Conservation (phyloP, 2,797 vertebrate species). For the Semotilus atromaculatus region DNA sequence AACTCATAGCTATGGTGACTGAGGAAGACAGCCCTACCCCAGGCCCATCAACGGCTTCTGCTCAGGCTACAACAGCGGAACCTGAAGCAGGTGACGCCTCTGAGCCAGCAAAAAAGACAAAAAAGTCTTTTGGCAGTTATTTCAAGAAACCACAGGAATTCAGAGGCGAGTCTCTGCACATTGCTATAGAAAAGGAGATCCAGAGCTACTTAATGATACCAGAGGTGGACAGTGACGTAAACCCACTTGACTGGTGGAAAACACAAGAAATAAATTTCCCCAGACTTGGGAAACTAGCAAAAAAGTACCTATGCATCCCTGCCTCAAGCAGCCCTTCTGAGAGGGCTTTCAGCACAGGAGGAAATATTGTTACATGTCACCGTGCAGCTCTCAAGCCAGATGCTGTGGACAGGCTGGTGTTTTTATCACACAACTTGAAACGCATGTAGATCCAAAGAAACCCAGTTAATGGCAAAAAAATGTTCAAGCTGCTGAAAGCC, state of each 20-base stretch:
- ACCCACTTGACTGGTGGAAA: too few relatives aligned
- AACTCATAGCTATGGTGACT: too few relatives aligned
- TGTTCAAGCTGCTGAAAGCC: background rate
- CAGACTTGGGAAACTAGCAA: background rate
- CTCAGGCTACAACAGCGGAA: too few relatives aligned
- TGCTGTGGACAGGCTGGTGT: too few relatives aligned
- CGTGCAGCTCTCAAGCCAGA: background rate
- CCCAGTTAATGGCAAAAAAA: background rate
- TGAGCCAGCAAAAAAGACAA: background rate
- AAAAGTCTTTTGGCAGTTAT: background rate
- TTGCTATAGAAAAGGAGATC: constrained; percentile 15
- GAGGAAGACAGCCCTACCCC: too few relatives aligned
- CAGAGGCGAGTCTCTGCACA: background rate
- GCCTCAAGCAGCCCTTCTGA: background rate
- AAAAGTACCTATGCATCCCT: background rate
- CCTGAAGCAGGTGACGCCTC: too few relatives aligned
- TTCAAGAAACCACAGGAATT: constrained; percentile 19
- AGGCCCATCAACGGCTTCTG: too few relatives aligned
- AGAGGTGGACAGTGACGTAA: background rate
- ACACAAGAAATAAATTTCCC: too few relatives aligned
- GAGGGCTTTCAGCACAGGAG: background rate
- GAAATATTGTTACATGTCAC: background rate
- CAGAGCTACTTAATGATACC: background rate
- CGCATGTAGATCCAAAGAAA: background rate
- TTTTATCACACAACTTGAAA: too few relatives aligned